These are phyloP conservation scores for Xenentodon cancila DNA, from an alignment of 2,797 vertebrate species.

Conservation along the genomic window DNA sequence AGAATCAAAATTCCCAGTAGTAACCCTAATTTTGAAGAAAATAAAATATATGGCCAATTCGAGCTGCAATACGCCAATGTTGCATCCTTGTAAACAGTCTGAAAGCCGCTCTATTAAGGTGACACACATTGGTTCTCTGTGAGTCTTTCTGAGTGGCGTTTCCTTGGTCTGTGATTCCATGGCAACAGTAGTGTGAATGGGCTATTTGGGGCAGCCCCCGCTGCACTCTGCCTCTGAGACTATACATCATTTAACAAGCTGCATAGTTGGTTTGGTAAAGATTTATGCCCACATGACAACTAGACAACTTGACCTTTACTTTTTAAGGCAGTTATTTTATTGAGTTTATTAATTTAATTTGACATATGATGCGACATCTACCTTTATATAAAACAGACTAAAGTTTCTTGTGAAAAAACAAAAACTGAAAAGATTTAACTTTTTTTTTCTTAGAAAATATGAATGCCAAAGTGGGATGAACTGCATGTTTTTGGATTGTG, in stretches of 20 bases:
- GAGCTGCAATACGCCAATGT: constrained; percentile 27
- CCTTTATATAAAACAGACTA: no score
- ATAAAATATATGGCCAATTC: constrained; percentile 34
- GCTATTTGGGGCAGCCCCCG: constrained; percentile 54
- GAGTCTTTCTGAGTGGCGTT: constrained; percentile 56
- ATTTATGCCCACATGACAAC: constrained; percentile 11
- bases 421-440: no score
- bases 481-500: no score
- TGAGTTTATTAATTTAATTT: no score
- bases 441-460: no score
- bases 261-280: constrained; percentile 15
- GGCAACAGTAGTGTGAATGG: constrained; percentile 74
- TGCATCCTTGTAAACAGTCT: constrained; percentile 48
- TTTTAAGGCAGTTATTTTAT: no score
- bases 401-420: no score
- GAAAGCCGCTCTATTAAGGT: constrained; percentile 64
- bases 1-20: not conserved
- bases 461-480: no score
- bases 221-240: constrained; percentile 38
- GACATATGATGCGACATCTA: no score
- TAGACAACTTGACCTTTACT: not conserved
- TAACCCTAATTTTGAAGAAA: constrained; percentile 28
- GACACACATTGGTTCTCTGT: constrained; percentile 72
- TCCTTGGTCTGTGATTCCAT: constrained; percentile 65
- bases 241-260: constrained; percentile 36